Evolutionary conservation across 2,888 invertebrate genomes (phyloP).

Genomic region (Eupithecia centaureata): DNA sequence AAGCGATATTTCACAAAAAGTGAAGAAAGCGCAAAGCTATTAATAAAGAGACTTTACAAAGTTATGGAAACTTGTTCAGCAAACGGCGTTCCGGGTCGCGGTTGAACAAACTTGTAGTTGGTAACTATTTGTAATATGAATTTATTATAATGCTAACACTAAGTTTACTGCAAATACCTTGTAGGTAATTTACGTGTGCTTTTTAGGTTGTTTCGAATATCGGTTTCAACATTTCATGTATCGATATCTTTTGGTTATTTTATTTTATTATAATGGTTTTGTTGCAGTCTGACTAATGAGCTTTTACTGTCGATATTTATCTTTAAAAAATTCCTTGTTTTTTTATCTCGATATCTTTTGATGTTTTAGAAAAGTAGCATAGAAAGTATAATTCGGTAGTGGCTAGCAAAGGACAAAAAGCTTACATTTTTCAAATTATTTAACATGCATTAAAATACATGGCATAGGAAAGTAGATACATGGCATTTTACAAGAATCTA

Average conservation of each 20-base stretch:
- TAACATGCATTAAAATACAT: too few relatives aligned
- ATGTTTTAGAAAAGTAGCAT: neutral
- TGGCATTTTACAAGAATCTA: too few relatives aligned
- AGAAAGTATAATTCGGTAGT: neutral
- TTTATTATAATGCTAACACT: conserved; percentile 66
- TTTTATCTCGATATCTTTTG: neutral
- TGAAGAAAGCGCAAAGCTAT: conserved; percentile 71
- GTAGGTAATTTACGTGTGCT: conserved; percentile 15
- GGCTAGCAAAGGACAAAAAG: neutral
- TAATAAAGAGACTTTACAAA: conserved; percentile 78
- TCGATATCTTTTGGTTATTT: neutral
- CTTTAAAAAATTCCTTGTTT: neutral
- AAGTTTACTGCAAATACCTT: conserved; percentile 46
- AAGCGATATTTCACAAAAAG: conserved; percentile 40
- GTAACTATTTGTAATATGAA: conserved; percentile 80
- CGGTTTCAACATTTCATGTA: neutral
- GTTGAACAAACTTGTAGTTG: conserved; percentile 77
- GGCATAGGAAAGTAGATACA: too few relatives aligned
- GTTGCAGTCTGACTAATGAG: neutral
- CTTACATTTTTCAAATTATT: neutral
- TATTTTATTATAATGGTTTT: neutral
- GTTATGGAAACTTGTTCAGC: conserved; percentile 75
- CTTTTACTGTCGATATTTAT: neutral
- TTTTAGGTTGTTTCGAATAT: neutral
- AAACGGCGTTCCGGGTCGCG: conserved; percentile 73